Base-by-base conservation (phyloP, 1,140 invertebrate species). In the Apis cerana region DNA sequence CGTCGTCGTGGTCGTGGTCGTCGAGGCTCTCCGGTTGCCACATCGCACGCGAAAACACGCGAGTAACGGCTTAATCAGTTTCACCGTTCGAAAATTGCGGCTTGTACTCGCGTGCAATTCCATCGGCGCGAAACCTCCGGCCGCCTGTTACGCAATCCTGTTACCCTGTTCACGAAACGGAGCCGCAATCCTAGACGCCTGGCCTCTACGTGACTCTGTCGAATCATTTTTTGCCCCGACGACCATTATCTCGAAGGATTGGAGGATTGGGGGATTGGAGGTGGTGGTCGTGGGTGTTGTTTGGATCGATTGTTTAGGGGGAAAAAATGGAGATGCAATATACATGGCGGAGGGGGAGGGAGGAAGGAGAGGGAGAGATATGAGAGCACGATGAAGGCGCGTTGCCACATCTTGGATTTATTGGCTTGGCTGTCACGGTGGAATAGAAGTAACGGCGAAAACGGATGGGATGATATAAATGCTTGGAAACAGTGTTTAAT, bases 11-110 rank as follows among this genome's bases (percentile, higher is more conserved):
- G 1, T 33, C 33, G 33, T 27, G 27, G 27, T 43, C 33, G 33
- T 43, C 33, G 33, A 43, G 33, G 33, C 33, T 64, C 71, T 61
- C 69, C 43, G 43, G 50, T 62, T 83, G 67, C 62, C 56, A n/a
- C 61, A 68, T 81, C 75, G 69, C 69, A 64, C 61, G 56, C 67
- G 75, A 83, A 70, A 71, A 74, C 77, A 74, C 75, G 85, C 84
- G 64, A 75, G 71, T 75, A 67, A 67, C 70, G 80, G 76, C 84
- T 87, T 87, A 87, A 87, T 87, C 80, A 70, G 80, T 71, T 75
- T 83, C 75, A 80, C 3, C 70, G 64, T 65, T 64, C 71, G 27
- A 48, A 56, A 62, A 75, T 17, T 27, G 64, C 58, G n/a, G 27
- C 59, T 33, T 5, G 62, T 19, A 15, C n/a, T 27, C 50, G 48